Base-by-base conservation (phyloP, 2,797 vertebrate species). In the Phalanger gymnotis region DNA sequence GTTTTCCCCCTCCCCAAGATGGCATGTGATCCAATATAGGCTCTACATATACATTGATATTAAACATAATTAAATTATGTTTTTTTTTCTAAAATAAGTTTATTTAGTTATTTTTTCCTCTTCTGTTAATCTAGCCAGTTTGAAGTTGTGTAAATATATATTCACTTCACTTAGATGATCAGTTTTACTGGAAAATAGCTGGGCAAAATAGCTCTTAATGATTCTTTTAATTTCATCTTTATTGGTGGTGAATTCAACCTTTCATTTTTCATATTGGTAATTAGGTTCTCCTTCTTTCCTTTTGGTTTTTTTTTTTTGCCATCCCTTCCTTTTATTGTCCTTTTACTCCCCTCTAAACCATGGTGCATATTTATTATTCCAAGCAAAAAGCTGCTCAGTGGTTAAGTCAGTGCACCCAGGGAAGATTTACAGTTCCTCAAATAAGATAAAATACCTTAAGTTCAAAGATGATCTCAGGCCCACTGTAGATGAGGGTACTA, bases 351-450 rank as follows among this genome's bases (percentile, higher is more conserved):
- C 51, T 40, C 2, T 90, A 95, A 95, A 52, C 94, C 66, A 92
- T 91, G 90, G 95, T 94, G 95, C 94, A 92, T 95, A 13, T 94
- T 95, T 97, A 54, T 28, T 96, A 11, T 96, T 92, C 40, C 91
- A 56, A 34, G 95, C 51, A 96, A 94, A 95, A 53, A 51, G 95
- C 92, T 96, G 56, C 34, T 90, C 57, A 92, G 57, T 96, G 53
- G 90, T 87, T 56, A 94, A 30, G 12, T 94, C 94, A 95, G 52
- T 66, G 53, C 19, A 97, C 96, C 96, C 53, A 51, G 53, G 54
- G 92, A 92, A 96, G 90, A 96, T 97, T 93, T 96, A 52, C n/a
- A 90, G 73, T 47, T 96, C 54, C 90, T 93, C 93, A 92, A 95
- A 81, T 81, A 95, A 95, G 90, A 97, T 96, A 95, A 91, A 94